A percentile compares a stretch with the other conserved stretches of the same genome.
Evolutionary conservation across 2,797 vertebrate genomes (phyloP).

Genomic region (Acropternis orthonyx): DNA sequence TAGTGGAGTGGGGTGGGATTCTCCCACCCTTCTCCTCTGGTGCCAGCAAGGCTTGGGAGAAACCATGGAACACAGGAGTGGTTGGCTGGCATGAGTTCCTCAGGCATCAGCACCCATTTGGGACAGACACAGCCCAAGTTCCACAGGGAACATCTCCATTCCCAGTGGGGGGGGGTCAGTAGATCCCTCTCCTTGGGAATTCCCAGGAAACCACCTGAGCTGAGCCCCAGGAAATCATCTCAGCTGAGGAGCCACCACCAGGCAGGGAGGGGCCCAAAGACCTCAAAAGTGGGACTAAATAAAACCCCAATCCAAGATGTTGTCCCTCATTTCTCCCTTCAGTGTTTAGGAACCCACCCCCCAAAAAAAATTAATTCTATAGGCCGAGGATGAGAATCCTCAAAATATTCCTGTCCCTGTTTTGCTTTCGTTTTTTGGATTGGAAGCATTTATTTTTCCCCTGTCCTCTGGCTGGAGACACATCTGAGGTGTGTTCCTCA

Average conservation of each 20-base stretch:
- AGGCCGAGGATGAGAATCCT: background rate
- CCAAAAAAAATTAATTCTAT: background rate
- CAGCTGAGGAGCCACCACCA: background rate
- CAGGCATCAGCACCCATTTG: rapidly evolving
- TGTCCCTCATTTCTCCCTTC: background rate
- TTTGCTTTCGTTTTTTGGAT: background rate
- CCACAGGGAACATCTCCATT: background rate
- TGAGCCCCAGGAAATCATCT: background rate
- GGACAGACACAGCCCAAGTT: background rate
- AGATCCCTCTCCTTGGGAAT: background rate
- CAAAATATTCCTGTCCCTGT: background rate
- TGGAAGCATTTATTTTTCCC: background rate
- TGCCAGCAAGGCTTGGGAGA: background rate
- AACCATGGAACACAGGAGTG: background rate
- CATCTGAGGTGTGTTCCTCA: background rate
- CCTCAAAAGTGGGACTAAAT: background rate
- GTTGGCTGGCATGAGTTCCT: background rate
- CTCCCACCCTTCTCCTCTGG: background rate
- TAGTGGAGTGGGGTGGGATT: background rate
- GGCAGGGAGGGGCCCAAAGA: background rate
- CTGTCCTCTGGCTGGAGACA: background rate
- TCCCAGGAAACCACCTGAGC: background rate
- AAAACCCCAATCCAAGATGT: no score
- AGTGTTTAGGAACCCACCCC: background rate
- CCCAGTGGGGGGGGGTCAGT: background rate